phyloP scores from a whole-genome alignment of 2,888 invertebrate species.

The Chaitophorus viminalis region DNA sequence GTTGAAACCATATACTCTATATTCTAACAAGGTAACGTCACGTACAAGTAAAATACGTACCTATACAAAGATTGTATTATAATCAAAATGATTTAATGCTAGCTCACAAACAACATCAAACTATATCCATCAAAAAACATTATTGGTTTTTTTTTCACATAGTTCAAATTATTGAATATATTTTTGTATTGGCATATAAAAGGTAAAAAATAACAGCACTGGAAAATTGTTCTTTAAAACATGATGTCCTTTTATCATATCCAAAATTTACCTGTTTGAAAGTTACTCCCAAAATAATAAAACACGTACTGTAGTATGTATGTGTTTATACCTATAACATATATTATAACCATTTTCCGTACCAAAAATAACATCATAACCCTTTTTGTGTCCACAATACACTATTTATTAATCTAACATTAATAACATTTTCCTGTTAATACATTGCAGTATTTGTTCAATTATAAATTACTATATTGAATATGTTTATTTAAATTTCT shows the following conservation, averaged over 20 bases:
- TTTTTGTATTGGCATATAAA: neutral
- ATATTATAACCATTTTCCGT: neutral
- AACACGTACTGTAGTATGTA: neutral
- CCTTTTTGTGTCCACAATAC: neutral
- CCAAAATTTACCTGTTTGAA: conserved; percentile 29
- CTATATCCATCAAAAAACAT: neutral
- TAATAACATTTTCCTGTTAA: neutral
- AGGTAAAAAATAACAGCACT: neutral
- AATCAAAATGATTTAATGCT: neutral
- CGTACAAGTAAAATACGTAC: neutral
- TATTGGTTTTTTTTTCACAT: neutral
- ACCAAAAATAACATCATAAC: conserved; percentile 5
- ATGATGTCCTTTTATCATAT: conserved; percentile 17
- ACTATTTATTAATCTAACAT: neutral
- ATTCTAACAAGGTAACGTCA: neutral
- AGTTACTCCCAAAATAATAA: conserved; percentile 17
- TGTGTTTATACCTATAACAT: neutral
- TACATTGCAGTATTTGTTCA: neutral
- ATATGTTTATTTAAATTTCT: neutral
- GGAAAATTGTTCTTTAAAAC: conserved; percentile 7
- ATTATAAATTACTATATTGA: neutral
- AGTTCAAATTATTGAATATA: too few species aligned
- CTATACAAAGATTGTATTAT: neutral
- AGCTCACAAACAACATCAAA: neutral
- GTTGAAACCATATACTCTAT: conserved; percentile 8